Evolutionary conservation across 2,888 invertebrate genomes (phyloP).

Genomic region (Hetaerina titia): DNA sequence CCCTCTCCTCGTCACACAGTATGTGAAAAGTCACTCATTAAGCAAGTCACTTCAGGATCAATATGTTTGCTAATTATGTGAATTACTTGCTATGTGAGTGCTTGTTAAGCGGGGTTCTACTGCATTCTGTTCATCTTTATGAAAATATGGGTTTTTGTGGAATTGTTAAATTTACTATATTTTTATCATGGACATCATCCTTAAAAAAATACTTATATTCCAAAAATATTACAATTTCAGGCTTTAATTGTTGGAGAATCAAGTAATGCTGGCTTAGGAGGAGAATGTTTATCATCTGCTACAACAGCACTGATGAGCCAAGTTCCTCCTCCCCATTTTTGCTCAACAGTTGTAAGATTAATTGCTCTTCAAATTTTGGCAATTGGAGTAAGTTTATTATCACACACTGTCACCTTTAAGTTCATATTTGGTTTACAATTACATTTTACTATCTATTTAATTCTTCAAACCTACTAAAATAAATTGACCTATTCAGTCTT

Average conservation of each 20-base stretch:
- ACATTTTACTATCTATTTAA: slow-evolving; percentile 68
- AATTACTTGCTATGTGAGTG: too few relatives aligned
- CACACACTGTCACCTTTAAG: slow-evolving; percentile 52
- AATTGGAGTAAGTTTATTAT: slow-evolving; percentile 84
- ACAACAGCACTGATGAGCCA: slow-evolving; percentile 93
- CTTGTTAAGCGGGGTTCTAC: neutral
- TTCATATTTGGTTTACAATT: slow-evolving; percentile 32
- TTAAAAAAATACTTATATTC: neutral
- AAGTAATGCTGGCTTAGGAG: slow-evolving; percentile 81
- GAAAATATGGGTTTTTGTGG: neutral
- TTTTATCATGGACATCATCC: neutral
- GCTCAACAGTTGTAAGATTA: slow-evolving; percentile 96
- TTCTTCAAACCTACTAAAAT: neutral
- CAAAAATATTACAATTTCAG: slow-evolving; percentile 76
- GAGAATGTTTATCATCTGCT: slow-evolving; percentile 85
- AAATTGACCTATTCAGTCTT: neutral
- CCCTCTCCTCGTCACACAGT: too few relatives aligned
- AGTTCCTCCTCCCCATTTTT: slow-evolving; percentile 96
- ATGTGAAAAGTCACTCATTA: too few relatives aligned
- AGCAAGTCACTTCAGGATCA: too few relatives aligned
- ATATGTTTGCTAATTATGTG: too few relatives aligned
- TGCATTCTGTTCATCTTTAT: neutral
- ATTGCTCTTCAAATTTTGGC: slow-evolving; percentile 97
- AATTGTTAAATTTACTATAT: too few relatives aligned
- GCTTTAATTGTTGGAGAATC: slow-evolving; percentile 89